phyloP scores from a whole-genome alignment of 1,140 invertebrate genomes.

The Cherax quadricarinatus region DNA sequence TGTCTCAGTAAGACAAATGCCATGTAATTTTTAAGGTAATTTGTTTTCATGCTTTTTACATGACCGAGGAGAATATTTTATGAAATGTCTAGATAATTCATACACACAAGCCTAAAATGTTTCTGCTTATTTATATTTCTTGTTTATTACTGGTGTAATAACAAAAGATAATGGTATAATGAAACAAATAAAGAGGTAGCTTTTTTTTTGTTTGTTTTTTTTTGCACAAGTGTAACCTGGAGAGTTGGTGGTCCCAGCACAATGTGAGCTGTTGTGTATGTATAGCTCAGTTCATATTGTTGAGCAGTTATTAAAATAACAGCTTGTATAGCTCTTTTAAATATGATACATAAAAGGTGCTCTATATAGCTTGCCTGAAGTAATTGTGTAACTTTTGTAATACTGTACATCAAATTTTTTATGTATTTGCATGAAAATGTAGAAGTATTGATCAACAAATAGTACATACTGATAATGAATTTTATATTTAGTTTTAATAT shows the following conservation, averaged over 20 bases:
- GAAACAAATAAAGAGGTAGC: too few relatives aligned
- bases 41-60: neutral
- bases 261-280: neutral
- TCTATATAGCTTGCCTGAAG: conserved; percentile 32
- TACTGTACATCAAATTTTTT: neutral
- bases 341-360: conserved; percentile 28
- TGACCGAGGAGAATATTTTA: neutral
- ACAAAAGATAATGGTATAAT: too few relatives aligned
- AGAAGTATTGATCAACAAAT: neutral
- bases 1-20: neutral
- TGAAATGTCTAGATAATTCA: neutral
- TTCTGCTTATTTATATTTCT: too few relatives aligned
- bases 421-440: neutral
- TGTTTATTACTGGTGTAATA: too few relatives aligned
- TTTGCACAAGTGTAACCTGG: neutral
- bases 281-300: neutral
- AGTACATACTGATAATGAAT: neutral
- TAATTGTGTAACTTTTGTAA: conserved; percentile 10
- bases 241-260: neutral
- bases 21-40: neutral
- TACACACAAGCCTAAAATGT: too few relatives aligned
- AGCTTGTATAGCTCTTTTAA: neutral
- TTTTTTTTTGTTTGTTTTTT: too few relatives aligned
- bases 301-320: neutral
- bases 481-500: neutral